Evolutionary conservation across 1,140 invertebrate genomes (phyloP), one percentile per base, ranked within the genome.

Genomic region (Radopholus similis): DNA sequence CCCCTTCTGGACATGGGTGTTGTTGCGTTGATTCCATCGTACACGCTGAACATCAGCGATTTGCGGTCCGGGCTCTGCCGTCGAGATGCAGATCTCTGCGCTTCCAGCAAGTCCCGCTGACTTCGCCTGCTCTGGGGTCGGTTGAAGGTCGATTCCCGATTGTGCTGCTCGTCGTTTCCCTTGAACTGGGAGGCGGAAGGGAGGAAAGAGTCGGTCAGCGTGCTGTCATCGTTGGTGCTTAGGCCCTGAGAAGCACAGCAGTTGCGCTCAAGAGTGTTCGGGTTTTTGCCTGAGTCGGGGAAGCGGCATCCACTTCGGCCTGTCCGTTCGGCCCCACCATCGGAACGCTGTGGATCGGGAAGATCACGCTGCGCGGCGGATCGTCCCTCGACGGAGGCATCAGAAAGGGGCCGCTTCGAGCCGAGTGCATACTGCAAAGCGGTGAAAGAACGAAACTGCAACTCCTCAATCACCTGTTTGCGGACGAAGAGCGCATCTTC

Each of bases 361-460:
- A n/a, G n/a, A n/a, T n/a, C n/a, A 51, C 15, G 18, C 4, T 21
- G 42, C 8, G 40, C 59, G 49, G 28, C 38, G 40, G 37, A 38
- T 30, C 59, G 42, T 62, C 59, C 38, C 30, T 30, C 8, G 28
- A 62, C 4, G 34, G 40, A n/a, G 18, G 40, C 11, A 49, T 32
- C n/a, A 42, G 21, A 57, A 57, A 64, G 13, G 30, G 28, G 23
- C 32, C 37, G 49, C 64, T 59, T 26, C 38, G 42, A n/a, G 58
- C 49, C 2, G 64, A 66, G 26, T 66, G 64, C 49, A 66, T 66
- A 58, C 64, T 66, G 60, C 28, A 63, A 40, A 2, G 23, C 13
- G 18, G 18, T 2, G 30, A 51, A 51, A 21, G 30, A 1, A 26
- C 9, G 9, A 51, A 4, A 8, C 3, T 8, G 44, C 23, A 51